Evolutionary conservation across 2,888 invertebrate species (phyloP).

Genomic region (Rhopalosiphum nymphaeae): DNA sequence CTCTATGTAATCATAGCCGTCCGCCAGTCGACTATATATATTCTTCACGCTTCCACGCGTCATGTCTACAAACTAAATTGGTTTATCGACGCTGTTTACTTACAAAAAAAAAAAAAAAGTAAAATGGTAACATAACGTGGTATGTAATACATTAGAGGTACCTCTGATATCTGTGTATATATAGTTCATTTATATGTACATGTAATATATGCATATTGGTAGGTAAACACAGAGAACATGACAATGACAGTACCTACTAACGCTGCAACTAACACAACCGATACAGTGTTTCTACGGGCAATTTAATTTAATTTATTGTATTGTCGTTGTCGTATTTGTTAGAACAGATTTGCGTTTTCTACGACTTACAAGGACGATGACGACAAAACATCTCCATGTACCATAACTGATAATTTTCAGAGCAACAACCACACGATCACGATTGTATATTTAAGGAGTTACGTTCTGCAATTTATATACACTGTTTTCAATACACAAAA

Average conservation of each 20-base stretch:
- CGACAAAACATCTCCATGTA: neutral
- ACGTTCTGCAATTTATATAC: neutral
- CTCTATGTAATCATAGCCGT: conserved; percentile 26
- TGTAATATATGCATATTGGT: neutral
- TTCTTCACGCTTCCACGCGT: conserved; percentile 60
- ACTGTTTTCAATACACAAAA: neutral
- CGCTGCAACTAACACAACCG: neutral
- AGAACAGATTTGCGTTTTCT: neutral
- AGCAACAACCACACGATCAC: neutral
- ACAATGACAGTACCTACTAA: neutral
- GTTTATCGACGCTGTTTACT: conserved; percentile 62
- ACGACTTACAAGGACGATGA: neutral
- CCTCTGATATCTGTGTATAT: neutral
- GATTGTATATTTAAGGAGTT: neutral
- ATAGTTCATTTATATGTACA: conserved; percentile 14
- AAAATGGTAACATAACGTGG: neutral
- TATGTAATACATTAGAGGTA: conserved; percentile 25
- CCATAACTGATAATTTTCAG: neutral
- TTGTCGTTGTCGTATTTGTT: neutral
- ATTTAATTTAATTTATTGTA: conserved; percentile 10
- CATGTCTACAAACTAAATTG: conserved; percentile 55
- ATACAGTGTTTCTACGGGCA: conserved; percentile 1
- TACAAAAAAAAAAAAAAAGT: neutral
- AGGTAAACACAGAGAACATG: neutral
- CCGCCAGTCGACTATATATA: conserved; percentile 2